Evolutionary conservation across 2,888 invertebrate genomes (phyloP).

Genomic region (Drosophila mimetica): DNA sequence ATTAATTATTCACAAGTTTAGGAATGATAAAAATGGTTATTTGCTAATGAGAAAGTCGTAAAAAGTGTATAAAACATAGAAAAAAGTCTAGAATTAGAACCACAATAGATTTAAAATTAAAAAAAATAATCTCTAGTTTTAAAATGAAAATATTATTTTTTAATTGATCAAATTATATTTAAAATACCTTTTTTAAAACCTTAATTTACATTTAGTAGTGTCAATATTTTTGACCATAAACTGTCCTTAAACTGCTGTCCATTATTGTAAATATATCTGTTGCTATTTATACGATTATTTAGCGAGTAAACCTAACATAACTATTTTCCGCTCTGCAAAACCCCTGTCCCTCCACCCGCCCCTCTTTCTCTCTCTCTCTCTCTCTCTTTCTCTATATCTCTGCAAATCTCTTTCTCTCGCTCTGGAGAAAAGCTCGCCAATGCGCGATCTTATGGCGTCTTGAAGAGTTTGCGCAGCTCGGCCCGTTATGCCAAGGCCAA

Average conservation of each 20-base stretch:
- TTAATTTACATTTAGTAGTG: not conserved
- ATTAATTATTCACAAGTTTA: not conserved
- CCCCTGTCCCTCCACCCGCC: not conserved
- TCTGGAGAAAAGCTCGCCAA: constrained; percentile 61
- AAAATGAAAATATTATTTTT: too few species aligned
- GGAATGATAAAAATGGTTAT: not conserved
- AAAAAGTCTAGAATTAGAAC: not conserved
- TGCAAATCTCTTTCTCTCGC: constrained; percentile 9
- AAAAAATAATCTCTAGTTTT: not conserved
- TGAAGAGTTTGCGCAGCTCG: constrained; percentile 67
- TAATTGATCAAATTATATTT: not conserved
- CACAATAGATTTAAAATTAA: too few species aligned
- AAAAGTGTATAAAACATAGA: not conserved
- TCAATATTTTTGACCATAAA: not conserved
- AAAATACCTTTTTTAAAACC: not conserved
- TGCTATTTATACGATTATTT: constrained; percentile 5
- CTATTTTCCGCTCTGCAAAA: not conserved
- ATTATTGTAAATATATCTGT: not conserved
- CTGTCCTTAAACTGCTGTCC: not conserved
- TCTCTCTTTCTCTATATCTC: constrained; percentile 6
- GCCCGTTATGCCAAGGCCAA: constrained; percentile 68
- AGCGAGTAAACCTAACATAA: constrained; percentile 11
- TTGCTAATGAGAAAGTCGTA: not conserved
- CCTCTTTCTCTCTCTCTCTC: not conserved
- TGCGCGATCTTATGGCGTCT: constrained; percentile 69